Percentiles rank a stretch among this genome's conserved stretches.
phyloP scores from a whole-genome alignment of 2,888 invertebrate species.

The Xestia c-nigrum region DNA sequence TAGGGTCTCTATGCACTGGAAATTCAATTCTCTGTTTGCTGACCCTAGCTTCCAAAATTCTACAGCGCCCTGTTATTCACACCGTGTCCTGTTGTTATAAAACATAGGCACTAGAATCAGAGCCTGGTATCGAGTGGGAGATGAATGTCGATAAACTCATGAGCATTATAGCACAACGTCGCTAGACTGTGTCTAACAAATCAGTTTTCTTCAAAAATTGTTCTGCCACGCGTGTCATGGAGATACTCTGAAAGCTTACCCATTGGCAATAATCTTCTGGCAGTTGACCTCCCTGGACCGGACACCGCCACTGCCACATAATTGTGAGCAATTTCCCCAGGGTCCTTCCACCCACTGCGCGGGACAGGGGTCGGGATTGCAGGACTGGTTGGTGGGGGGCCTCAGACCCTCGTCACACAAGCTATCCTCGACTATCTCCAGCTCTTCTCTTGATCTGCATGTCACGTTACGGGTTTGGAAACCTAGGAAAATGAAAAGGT shows the following conservation, averaged over 20 bases:
- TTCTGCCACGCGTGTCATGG: neutral
- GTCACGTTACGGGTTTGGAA: constrained; percentile 94
- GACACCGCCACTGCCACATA: constrained; percentile 94
- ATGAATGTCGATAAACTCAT: neutral
- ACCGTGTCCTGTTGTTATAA: neutral
- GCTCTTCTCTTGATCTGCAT: constrained; percentile 94
- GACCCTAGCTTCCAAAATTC: neutral
- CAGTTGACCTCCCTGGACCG: constrained; percentile 94
- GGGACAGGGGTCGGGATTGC: constrained; percentile 94
- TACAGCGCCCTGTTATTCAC: neutral
- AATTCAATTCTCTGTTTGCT: neutral
- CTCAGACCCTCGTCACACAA: constrained; percentile 95
- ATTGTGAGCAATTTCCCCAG: constrained; percentile 96
- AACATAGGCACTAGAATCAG: neutral
- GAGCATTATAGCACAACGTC: neutral
- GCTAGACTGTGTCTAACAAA: neutral
- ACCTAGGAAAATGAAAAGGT: constrained; percentile 80
- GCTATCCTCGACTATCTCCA: constrained; percentile 93
- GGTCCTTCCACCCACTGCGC: constrained; percentile 94
- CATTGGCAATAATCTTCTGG: constrained; percentile 94
- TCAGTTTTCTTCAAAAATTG: neutral
- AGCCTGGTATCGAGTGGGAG: neutral
- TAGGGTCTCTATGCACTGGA: neutral
- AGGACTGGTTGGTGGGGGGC: constrained; percentile 93
- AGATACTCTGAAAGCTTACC: constrained; percentile 79